A percentile compares a stretch with the other conserved stretches of the same genome.
Evolutionary conservation across 2,113 vertebrate genomes (phyloP).

Genomic region (Orthonyx spaldingii): DNA sequence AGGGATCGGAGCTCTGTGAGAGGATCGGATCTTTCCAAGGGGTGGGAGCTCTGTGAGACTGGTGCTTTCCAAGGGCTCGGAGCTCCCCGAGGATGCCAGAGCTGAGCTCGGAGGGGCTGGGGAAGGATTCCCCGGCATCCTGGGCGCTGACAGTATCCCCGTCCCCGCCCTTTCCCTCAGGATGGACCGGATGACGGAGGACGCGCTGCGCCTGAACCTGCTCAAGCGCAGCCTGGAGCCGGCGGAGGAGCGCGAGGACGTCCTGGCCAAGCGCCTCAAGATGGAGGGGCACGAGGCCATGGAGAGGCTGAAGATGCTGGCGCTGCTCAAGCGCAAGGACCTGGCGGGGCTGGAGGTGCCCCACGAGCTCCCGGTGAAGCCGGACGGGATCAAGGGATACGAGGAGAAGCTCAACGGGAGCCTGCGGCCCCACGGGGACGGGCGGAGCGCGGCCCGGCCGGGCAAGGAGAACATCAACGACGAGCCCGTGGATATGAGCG

Average conservation of each 20-base stretch:
- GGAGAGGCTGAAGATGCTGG: conserved; percentile 97
- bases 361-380: conserved; percentile 73
- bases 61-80: neutral
- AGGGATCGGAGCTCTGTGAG: neutral
- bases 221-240: conserved; percentile 90
- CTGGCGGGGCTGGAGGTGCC: conserved; percentile 82
- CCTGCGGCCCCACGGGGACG: conserved; percentile 72
- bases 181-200: conserved; percentile 97
- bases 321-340: conserved; percentile 93
- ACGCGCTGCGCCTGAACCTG: conserved; percentile 90
- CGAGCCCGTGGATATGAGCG: conserved; percentile 96
- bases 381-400: conserved; percentile 75
- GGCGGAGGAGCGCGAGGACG: conserved; percentile 88
- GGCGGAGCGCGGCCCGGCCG: conserved; percentile 73
- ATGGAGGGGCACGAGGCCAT: conserved; percentile 98
- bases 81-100: neutral
- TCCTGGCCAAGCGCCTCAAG: conserved; percentile 90
- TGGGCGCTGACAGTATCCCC: accelerated
- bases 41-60: neutral
- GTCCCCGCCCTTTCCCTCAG: conserved; percentile 42
- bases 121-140: accelerated
- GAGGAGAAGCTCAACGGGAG: conserved; percentile 82
- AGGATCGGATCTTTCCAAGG: neutral
- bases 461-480: conserved; percentile 95
- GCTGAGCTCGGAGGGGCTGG: neutral